Evolutionary conservation across 2,113 vertebrate genomes (phyloP).

Genomic region (Scophthalmus maximus): DNA sequence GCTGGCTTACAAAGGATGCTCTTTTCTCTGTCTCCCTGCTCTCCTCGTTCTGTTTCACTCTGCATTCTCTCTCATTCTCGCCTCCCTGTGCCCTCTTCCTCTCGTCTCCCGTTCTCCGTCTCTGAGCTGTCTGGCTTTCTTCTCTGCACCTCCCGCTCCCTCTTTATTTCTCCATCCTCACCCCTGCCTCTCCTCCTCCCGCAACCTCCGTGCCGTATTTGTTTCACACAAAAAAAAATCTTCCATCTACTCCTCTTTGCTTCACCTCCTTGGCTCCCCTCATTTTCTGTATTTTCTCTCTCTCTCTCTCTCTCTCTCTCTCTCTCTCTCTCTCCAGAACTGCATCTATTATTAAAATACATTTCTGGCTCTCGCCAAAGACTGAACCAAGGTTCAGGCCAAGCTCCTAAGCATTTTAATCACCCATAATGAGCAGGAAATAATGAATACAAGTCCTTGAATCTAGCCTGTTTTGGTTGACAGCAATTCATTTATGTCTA

Average conservation of each 20-base stretch:
- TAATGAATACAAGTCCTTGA: constrained; percentile 50
- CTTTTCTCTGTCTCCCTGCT: constrained; percentile 55
- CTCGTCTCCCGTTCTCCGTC: constrained; percentile 9
- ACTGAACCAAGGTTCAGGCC: constrained; percentile 57
- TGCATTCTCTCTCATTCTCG: constrained; percentile 33
- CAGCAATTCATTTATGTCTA: constrained; percentile 56
- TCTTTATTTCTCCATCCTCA: constrained; percentile 45
- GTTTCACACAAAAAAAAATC: constrained; percentile 66
- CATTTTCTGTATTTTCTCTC: neutral
- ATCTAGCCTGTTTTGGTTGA: constrained; percentile 47
- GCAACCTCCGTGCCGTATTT: constrained; percentile 51
- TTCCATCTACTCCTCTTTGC: constrained; percentile 46
- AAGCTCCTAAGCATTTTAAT: constrained; percentile 76
- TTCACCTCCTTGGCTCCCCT: too few species aligned
- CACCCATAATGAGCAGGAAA: constrained; percentile 69
- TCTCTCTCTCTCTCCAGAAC: constrained; percentile 47
- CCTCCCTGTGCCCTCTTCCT: constrained; percentile 23
- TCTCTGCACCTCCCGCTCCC: constrained; percentile 35
- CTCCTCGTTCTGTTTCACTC: constrained; percentile 46
- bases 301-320: constrained; percentile 1
- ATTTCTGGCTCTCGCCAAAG: constrained; percentile 71
- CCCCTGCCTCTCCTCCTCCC: constrained; percentile 46
- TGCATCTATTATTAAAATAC: constrained; percentile 79
- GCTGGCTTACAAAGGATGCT: constrained; percentile 65
- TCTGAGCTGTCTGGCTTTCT: constrained; percentile 48